Base-by-base conservation (phyloP, 2,888 invertebrate species). In the Neoascia interrupta region DNA sequence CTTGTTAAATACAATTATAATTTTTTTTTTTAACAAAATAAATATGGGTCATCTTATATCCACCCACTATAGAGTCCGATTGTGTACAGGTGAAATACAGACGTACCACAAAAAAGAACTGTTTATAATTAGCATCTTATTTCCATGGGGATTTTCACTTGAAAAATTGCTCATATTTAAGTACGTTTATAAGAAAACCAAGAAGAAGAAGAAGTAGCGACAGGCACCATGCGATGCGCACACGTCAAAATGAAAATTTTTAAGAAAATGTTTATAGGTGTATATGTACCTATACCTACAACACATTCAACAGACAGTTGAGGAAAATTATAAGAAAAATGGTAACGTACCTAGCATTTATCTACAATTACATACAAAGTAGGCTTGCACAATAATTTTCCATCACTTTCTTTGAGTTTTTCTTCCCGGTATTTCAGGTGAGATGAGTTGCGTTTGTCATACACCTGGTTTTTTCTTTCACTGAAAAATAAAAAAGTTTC, bases 31-130 rank as follows among this genome's bases (percentile, higher is more conserved):
- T n/a, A n/a, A n/a, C n/a, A n/a, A n/a, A n/a, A n/a, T n/a, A 45
- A 39, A 74, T 68, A 60, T 74, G 37, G 74, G 68, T 74, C 61
- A 69, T 34, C 39, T n/a, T n/a, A n/a, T n/a, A 47, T 53, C 53
- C 53, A 15, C 69, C 49, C 60, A 49, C 61, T 13, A n/a, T n/a
- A n/a, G n/a, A 28, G 21, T 36, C 16, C 43, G 21, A 49, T 26
- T 41, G 15, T 37, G 2, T n/a, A 70, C 63, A 75, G 56, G 75
- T 63, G 51, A 70, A 28, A 21, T 41, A 23, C 28, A 58, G n/a
- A n/a, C n/a, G n/a, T n/a, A n/a, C n/a, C 23, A 37, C 5, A 47
- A 26, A 36, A 3, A 13, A 15, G 15, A 45, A 54, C 36, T 16
- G 28, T 39, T 47, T 69, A 69, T 56, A 61, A 74, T 74, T 74